Conservation (phyloP, 1,140 invertebrate genomes). For the Anastrepha obliqua region DNA sequence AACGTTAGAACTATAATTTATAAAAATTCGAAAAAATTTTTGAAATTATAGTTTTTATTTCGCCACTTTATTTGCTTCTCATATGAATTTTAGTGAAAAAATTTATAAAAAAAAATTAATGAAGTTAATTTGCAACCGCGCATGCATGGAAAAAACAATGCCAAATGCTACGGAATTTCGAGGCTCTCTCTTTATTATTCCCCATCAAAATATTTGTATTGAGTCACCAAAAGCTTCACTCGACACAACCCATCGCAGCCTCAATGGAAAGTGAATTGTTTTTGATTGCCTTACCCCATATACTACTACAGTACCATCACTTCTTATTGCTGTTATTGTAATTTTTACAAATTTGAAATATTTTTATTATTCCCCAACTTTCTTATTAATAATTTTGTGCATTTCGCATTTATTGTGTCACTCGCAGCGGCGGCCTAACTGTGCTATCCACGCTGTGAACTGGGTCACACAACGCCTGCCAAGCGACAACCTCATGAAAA, state of each 20-base stretch:
- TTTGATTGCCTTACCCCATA: neutral
- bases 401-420: neutral
- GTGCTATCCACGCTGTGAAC: neutral
- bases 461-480: slow-evolving; percentile 33
- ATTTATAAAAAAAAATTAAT: no score
- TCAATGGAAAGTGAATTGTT: neutral
- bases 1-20: no score
- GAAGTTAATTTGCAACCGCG: no score
- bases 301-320: no score
- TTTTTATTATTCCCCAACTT: no score
- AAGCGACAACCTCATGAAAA: neutral
- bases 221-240: neutral
- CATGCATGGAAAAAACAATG: no score
- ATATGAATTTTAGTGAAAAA: no score
- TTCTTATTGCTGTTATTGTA: neutral
- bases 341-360: neutral
- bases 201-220: neutral
- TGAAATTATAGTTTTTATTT: no score
- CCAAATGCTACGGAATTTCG: neutral
- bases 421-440: neutral
- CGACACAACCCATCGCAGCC: neutral
- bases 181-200: neutral
- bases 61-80: no score
- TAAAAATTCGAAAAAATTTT: no score
- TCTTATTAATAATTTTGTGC: slow-evolving; percentile 28